These are phyloP conservation scores for Champsocephalus esox DNA, from an alignment of 2,797 vertebrate genomes.

Conservation along the genomic window DNA sequence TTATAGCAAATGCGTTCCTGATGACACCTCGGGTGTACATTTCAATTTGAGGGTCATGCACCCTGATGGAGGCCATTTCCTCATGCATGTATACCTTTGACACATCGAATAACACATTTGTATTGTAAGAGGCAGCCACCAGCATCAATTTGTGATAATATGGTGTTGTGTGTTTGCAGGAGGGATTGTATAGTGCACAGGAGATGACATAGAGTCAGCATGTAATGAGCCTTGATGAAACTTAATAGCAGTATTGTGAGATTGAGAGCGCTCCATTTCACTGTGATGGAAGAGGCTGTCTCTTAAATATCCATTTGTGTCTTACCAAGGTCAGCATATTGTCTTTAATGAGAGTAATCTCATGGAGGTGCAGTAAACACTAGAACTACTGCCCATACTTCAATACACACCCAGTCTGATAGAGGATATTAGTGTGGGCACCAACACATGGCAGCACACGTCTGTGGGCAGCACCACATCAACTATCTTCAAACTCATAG, in stretches of 20 bases:
- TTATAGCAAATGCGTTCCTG: constrained; percentile 7
- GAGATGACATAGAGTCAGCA: constrained; percentile 72
- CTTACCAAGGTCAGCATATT: constrained; percentile 77
- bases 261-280: constrained; percentile 75
- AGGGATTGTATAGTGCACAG: constrained; percentile 56
- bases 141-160: constrained; percentile 44
- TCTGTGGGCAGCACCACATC: not conserved
- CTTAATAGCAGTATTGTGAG: constrained; percentile 79
- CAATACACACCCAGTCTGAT: constrained; percentile 37
- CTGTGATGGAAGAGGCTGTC: constrained; percentile 77
- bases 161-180: constrained; percentile 51
- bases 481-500: not conserved
- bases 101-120: constrained; percentile 35
- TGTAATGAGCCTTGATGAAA: constrained; percentile 81
- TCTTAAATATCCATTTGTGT: constrained; percentile 78
- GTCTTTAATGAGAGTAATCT: constrained; percentile 70
- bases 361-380: constrained; percentile 58
- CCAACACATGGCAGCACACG: constrained; percentile 17
- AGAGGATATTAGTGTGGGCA: constrained; percentile 36
- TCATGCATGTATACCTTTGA: not conserved
- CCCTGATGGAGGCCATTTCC: constrained; percentile 7
- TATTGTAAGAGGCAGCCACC: constrained; percentile 33
- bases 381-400: constrained; percentile 27
- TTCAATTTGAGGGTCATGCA: not conserved
- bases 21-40: constrained; percentile 10